Evolutionary conservation across 2,888 invertebrate species (phyloP), one percentile per base, ranked within the genome.

Genomic region (Apoda limacodes): DNA sequence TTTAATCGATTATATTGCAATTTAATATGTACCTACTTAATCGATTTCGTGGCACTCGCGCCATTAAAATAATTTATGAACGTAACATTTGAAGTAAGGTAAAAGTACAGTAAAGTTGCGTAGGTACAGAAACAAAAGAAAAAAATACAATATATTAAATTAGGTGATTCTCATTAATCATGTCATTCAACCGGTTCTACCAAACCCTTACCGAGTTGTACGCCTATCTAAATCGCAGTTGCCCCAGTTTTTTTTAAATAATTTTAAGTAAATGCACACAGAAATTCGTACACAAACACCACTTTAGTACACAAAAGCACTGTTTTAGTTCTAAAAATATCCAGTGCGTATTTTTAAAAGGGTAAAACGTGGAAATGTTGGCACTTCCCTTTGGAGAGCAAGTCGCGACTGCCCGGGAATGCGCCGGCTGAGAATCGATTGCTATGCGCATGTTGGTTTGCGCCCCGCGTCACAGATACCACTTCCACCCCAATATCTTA

Each of bases 401-500:
- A 48, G 51, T 50, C 61, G 58, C 59, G 61, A 75, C 76, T 71
- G 72, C 57, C 70, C 56, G 62, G 71, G 68, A 48, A 47, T 54
- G 59, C 60, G 64, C 55, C 51, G 56, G 42, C 40, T 39, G 32
- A 46, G 49, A 60, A 76, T 80, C 78, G 75, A 76, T 78, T 54
- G 64, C 20, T 51, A 46, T 66, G 71, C 80, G 80, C 80, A 70
- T 58, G 67, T 59, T 53, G 55, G 47, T 31, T 62, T 33, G 56
- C 45, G 46, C 43, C 55, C 52, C 58, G 60, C 70, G 65, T 61
- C 66, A 63, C 52, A 49, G 54, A 57, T 49, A 50, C 57, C 59
- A n/a, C n/a, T n/a, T n/a, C n/a, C n/a, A n/a, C 60, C 64, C 60
- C 65, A 55, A 75, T 76, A 70, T 74, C 75, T 78, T 76, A 75